Base-by-base conservation (phyloP, 92 coral and sea anemone species). In the Porites lobata region DNA sequence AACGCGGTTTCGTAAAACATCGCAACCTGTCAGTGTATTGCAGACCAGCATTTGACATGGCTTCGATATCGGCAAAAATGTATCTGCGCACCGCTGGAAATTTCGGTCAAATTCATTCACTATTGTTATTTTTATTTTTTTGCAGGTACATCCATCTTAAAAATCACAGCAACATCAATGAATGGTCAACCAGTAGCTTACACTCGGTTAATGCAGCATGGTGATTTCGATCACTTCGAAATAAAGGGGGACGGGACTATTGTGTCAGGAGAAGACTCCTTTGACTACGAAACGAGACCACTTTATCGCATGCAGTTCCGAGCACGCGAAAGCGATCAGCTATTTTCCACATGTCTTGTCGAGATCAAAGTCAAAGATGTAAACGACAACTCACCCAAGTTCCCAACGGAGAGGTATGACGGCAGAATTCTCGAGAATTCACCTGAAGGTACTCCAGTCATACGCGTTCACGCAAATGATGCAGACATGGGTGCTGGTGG, bases 321-420 rank as follows among this genome's bases (percentile, higher is more conserved):
- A 56, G 99, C 98, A 7, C 70, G 79, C 12, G 98, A 95, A 69
- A 70, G 72, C 7, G 84, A 84, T 15, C 77, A 62, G 10, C 92
- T 94, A 11, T 86, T 88, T 82, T 86, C 93, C 38, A 93, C 94
- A 29, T 89, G 89, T 29, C 90, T 95, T 53, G 95, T 98, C 2
- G 86, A 88, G 32, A 77, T 98, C 52, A 76, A 87, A 7, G 91
- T 98, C 20, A 21, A 15, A 12, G 98, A 98, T 69, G 85, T 89
- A 50, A 98, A 98, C 70, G 99, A 98, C 66, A 92, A 96, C 80
- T 57, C 98, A 1, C 99, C 99, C 51, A 88, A 76, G 17, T 98
- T 98, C 69, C 75, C 70, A 47, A 73, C 86, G 83, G 92, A 82
- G 1, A 61, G 8, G 29, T 96, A 90, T 51, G 81, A 64, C 22